Conservation (phyloP, 53 echinoderm and acorn worm genomes). For the Pentamera pediparva region DNA sequence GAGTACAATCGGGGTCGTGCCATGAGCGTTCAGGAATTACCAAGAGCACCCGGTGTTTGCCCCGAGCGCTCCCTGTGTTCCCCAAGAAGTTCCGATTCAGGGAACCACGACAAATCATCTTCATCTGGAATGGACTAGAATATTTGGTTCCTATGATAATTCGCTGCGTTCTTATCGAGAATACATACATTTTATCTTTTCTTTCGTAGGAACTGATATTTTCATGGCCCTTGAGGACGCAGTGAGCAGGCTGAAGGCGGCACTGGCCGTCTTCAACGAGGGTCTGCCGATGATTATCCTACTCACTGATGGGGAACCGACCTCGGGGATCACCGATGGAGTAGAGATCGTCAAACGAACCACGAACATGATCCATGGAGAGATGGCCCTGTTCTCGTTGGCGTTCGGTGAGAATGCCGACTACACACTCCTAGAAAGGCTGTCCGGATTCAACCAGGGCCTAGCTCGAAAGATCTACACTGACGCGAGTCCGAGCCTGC, state of each 20-base stretch:
- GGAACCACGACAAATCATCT: too few relatives aligned
- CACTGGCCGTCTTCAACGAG: background rate
- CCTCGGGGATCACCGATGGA: conserved; percentile 45
- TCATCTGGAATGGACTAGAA: too few relatives aligned
- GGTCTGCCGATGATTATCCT: conserved; percentile 73
- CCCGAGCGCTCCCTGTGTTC: too few relatives aligned
- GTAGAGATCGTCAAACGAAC: conserved; percentile 10
- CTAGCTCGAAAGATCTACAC: conserved; percentile 71
- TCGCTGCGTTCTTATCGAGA: too few relatives aligned
- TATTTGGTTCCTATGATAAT: too few relatives aligned
- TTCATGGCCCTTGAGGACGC: conserved; percentile 50
- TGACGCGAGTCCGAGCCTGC: conserved; percentile 65
- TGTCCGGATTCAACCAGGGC: conserved; percentile 69
- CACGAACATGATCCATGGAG: conserved; percentile 36
- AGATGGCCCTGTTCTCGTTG: conserved; percentile 66
- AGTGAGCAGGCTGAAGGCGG: conserved; percentile 21
- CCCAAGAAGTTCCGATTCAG: too few relatives aligned
- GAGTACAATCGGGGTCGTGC: too few relatives aligned
- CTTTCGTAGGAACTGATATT: conserved; percentile 61
- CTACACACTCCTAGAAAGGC: conserved; percentile 59
- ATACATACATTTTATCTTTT: background rate
- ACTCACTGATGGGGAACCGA: conserved; percentile 80
- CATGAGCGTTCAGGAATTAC: too few relatives aligned
- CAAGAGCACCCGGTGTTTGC: too few relatives aligned
- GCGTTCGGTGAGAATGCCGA: conserved; percentile 82